A percentile compares a stretch with the other conserved stretches of the same genome.
phyloP scores from a whole-genome alignment of 2,888 invertebrate genomes.

The Drosophila ezoana region DNA sequence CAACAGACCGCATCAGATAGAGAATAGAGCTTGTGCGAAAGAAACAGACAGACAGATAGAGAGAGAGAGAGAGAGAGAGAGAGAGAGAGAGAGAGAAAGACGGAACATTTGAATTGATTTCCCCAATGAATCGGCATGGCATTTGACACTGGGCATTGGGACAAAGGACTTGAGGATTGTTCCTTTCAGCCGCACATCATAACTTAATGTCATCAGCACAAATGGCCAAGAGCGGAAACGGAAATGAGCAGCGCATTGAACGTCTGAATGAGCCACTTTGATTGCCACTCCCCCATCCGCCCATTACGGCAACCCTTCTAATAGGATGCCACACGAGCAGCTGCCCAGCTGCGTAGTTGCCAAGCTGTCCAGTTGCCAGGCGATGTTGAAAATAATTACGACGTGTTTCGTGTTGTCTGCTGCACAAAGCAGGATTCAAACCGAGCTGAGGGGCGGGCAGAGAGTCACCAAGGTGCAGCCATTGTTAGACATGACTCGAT shows the following conservation, averaged over 20 bases:
- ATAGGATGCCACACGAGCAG: no score
- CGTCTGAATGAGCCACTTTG: constrained; percentile 42
- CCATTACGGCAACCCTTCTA: no score
- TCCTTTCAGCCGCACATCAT: constrained; percentile 38
- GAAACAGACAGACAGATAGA: neutral
- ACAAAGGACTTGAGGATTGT: constrained; percentile 18
- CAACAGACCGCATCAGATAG: neutral
- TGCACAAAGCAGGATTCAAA: constrained; percentile 17
- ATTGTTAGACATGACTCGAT: constrained; percentile 31
- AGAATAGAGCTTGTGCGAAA: no score
- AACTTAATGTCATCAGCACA: constrained; percentile 59
- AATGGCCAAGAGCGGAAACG: constrained; percentile 57
- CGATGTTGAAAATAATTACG: constrained; percentile 57
- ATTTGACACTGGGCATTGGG: neutral
- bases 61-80: neutral
- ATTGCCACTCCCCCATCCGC: constrained; percentile 23
- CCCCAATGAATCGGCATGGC: constrained; percentile 60
- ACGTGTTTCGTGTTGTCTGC: constrained; percentile 35
- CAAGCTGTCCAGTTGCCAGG: constrained; percentile 19
- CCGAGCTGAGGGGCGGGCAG: neutral
- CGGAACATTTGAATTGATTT: constrained; percentile 70
- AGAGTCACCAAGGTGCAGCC: constrained; percentile 13
- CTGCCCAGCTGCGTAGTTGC: neutral
- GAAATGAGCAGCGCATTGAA: constrained; percentile 62
- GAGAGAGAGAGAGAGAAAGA: neutral